These are phyloP conservation scores for Tadarida brasiliensis DNA, from an alignment of 2,797 vertebrate species.

Conservation along the genomic window DNA sequence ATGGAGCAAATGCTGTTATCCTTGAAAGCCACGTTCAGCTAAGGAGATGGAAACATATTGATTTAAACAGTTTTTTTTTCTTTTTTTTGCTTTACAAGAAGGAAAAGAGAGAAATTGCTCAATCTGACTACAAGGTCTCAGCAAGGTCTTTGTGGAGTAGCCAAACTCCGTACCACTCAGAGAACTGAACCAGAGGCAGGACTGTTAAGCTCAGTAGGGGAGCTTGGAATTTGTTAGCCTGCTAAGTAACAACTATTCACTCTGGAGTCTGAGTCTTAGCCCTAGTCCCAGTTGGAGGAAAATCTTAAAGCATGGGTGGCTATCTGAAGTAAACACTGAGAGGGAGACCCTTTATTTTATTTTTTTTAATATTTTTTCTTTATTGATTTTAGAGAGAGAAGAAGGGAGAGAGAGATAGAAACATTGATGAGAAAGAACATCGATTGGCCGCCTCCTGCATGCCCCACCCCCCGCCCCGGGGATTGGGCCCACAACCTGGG, in stretches of 20 bases:
- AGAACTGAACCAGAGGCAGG: slow-evolving; percentile 60
- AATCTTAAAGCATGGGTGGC: slow-evolving; percentile 10
- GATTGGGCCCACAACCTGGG: no score
- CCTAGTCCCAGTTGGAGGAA: neutral
- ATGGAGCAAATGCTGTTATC: slow-evolving; percentile 67
- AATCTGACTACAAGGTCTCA: slow-evolving; percentile 66
- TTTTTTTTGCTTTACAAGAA: slow-evolving; percentile 65
- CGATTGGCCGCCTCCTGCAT: no score
- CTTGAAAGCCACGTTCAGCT: slow-evolving; percentile 66
- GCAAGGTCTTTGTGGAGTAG: slow-evolving; percentile 60
- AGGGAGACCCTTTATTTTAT: neutral
- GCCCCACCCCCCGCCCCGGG: no score
- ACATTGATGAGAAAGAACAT: no score
- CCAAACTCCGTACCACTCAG: slow-evolving; percentile 45
- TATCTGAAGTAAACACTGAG: slow-evolving; percentile 15
- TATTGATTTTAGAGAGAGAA: no score
- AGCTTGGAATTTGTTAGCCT: slow-evolving; percentile 13
- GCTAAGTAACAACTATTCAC: slow-evolving; percentile 12
- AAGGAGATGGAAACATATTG: slow-evolving; percentile 50
- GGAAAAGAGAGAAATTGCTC: slow-evolving; percentile 51
- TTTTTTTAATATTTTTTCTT: no score
- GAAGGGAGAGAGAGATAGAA: no score
- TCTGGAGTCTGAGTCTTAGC: slow-evolving; percentile 4
- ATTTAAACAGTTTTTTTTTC: slow-evolving; percentile 73
- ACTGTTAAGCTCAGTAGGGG: neutral